Evolutionary conservation across 2,797 vertebrate species (phyloP), one percentile per base, ranked within the genome.

Genomic region (Hypotaenidia okinawae): DNA sequence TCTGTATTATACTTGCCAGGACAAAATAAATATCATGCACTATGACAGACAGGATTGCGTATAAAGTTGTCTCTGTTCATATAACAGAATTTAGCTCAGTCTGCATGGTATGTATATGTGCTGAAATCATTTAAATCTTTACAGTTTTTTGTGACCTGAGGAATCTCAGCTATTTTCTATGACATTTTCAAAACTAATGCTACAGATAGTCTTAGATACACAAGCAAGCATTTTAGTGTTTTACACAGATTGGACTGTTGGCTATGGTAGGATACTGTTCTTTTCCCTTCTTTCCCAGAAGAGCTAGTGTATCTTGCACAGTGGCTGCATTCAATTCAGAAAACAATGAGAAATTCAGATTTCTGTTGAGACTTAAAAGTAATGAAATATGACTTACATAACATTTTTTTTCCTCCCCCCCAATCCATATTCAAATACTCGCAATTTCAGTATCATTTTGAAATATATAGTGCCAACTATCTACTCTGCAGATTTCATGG

Each of bases 391-490:
- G 3, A 35, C 10, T 63, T 11, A 15, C 10, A 41, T 18, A 1
- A 21, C 2, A 24, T 49, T 18, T 39, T 72, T 28, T 37, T 35
- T 10, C 14, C 18, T 35, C 37, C 37, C n/a, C n/a, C n/a, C n/a
- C n/a, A n/a, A n/a, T n/a, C n/a, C 7, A 19, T 9, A 15, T 49
- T 59, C 0, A 0, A 58, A 1, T 39, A 13, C 25, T 75, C 7
- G 13, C 82, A 49, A 37, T 81, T 55, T 68, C 41, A 58, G 25
- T 16, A 78, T 62, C 6, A 43, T 83, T 72, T 72, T 37, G 43
- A 81, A 89, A 51, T 51, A 61, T 2, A 8, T 45, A 1, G 5
- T 78, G 25, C 3, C 11, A 83, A 39, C 3, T 84, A 47, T 54
- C 23, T 21, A 16, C 12, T 12, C 7, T 15, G 7, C 2, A 43